A percentile compares a stretch with the other conserved stretches of the same genome.
Conservation (phyloP, 2,797 vertebrate genomes). For the Gobionotothen gibberifrons region DNA sequence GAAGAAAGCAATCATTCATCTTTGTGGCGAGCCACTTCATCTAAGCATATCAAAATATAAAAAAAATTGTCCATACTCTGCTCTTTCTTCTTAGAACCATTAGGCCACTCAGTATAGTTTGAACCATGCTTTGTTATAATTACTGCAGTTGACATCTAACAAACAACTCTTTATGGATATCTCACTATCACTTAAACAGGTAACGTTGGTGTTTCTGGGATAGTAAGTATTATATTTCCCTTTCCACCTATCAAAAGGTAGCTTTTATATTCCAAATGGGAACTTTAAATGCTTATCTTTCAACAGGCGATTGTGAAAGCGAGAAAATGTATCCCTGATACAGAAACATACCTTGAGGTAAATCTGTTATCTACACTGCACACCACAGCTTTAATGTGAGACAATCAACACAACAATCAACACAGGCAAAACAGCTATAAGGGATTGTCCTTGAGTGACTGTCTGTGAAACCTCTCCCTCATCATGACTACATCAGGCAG, state of each 20-base stretch:
- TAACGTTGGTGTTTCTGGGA: constrained; percentile 38
- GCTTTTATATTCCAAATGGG: constrained; percentile 29
- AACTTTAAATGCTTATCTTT: constrained; percentile 55
- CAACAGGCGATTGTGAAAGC: constrained; percentile 39
- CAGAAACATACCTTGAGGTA: constrained; percentile 61
- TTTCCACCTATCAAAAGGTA: constrained; percentile 41
- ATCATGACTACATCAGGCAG: constrained; percentile 69
- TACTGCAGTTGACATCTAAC: constrained; percentile 78
- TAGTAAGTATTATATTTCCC: constrained; percentile 17
- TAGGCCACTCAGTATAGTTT: constrained; percentile 77
- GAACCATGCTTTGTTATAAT: constrained; percentile 75
- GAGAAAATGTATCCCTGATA: constrained; percentile 25
- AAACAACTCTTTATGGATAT: constrained; percentile 76
- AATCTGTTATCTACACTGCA: constrained; percentile 70
- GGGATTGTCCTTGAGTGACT: constrained; percentile 76
- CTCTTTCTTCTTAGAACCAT: constrained; percentile 72
- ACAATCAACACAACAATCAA: constrained; percentile 73
- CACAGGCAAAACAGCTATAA: constrained; percentile 61
- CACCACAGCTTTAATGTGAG: constrained; percentile 71
- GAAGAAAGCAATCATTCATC: constrained; percentile 82
- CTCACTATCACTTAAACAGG: constrained; percentile 71
- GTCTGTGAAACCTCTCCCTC: constrained; percentile 64
- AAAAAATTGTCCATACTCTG: constrained; percentile 38
- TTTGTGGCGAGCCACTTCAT: constrained; percentile 77
- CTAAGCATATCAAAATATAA: constrained; percentile 37